Percentiles rank a stretch among this genome's conserved stretches.
Conservation (phyloP, 2,888 invertebrate genomes). For the Spilosoma lubricipeda region DNA sequence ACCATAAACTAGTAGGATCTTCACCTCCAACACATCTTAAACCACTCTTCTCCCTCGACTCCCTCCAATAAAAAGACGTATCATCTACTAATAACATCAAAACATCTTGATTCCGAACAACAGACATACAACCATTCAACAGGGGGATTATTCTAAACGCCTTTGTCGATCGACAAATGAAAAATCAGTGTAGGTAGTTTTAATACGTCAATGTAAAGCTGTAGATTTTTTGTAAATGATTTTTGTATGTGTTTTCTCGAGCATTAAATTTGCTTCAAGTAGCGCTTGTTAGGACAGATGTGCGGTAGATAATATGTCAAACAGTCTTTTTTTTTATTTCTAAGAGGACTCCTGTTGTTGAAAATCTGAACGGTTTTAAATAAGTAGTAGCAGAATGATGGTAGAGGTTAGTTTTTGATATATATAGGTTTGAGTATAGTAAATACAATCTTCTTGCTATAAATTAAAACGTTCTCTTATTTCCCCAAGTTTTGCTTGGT, state of each 20-base stretch:
- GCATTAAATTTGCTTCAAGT: slow-evolving; percentile 78
- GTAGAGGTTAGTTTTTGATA: not conserved
- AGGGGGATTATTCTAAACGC: slow-evolving; percentile 61
- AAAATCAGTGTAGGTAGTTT: slow-evolving; percentile 42
- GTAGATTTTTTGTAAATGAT: slow-evolving; percentile 16
- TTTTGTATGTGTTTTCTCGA: slow-evolving; percentile 61
- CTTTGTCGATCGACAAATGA: slow-evolving; percentile 35
- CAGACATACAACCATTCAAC: slow-evolving; percentile 52
- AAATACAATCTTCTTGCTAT: not conserved
- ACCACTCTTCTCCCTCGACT: not conserved
- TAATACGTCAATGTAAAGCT: slow-evolving; percentile 50
- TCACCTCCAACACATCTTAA: not conserved
- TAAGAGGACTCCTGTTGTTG: not conserved
- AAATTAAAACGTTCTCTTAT: not conserved
- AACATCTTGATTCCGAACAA: slow-evolving; percentile 40
- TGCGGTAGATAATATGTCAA: slow-evolving; percentile 41
- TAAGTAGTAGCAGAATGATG: not conserved
- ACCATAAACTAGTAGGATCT: not conserved
- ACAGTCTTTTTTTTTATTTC: slow-evolving; percentile 1
- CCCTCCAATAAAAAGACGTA: slow-evolving; percentile 12
- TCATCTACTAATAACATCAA: slow-evolving; percentile 47
- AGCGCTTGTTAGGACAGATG: slow-evolving; percentile 60
- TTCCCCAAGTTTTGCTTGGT: not conserved
- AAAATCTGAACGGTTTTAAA: not conserved
- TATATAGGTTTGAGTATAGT: not conserved